Evolutionary conservation across 2,888 invertebrate genomes (phyloP).

Genomic region (Campoletis raptor): DNA sequence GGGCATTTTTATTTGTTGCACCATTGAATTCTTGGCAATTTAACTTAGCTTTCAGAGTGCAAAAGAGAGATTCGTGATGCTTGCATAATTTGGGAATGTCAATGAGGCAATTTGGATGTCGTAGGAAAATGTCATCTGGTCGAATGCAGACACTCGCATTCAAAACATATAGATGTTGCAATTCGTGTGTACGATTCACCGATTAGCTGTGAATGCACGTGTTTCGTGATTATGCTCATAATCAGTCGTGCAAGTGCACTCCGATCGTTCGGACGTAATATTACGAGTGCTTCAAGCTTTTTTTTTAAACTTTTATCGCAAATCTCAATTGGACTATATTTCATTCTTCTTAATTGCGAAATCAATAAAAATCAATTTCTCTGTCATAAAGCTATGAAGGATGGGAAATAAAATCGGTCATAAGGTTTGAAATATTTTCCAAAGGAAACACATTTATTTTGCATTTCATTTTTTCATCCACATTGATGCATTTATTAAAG

Average conservation of each 20-base stretch:
- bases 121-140: constrained; percentile 3
- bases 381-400: constrained; percentile 9
- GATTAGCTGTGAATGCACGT: constrained; percentile 34
- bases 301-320: background rate
- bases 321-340: constrained; percentile 4
- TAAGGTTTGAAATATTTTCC: constrained; percentile 40
- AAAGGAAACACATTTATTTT: background rate
- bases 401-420: constrained; percentile 56
- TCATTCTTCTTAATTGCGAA: background rate
- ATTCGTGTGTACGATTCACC: constrained; percentile 13
- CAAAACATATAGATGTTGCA: constrained; percentile 5
- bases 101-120: background rate
- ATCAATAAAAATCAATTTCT: background rate
- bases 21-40: background rate
- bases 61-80: background rate
- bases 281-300: background rate
- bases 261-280: constrained; percentile 49
- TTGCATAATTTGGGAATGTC: background rate
- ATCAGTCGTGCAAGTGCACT: constrained; percentile 54
- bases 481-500: background rate
- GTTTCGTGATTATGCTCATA: constrained; percentile 15
- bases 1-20: background rate
- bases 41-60: background rate
- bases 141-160: background rate
- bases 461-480: background rate